A percentile compares a stretch with the other conserved stretches of the same genome.
These are phyloP conservation scores for Steromphala cineraria DNA, from an alignment of 2,888 invertebrate species.

Conservation along the genomic window DNA sequence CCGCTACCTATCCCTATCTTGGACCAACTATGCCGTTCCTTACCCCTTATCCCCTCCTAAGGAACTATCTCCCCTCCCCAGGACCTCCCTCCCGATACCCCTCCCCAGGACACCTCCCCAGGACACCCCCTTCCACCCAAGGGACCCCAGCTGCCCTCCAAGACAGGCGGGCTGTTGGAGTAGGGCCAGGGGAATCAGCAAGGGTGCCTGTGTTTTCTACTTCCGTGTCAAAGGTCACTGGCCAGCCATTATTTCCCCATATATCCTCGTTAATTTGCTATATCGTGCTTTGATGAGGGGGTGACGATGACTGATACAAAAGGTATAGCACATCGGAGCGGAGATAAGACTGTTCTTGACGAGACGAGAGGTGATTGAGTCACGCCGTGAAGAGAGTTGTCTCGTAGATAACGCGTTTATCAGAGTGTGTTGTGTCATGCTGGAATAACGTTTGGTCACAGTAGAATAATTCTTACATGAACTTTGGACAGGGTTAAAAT, in stretches of 20 bases:
- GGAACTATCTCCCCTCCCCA: no score
- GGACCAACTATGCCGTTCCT: no score
- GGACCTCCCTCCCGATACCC: no score
- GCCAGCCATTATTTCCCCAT: neutral
- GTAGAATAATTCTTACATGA: no score
- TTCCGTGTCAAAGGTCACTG: neutral
- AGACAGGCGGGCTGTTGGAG: neutral
- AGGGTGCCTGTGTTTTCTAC: neutral
- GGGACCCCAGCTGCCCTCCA: no score
- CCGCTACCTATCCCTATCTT: no score
- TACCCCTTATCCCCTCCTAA: no score
- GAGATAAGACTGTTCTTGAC: neutral
- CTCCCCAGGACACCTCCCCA: no score
- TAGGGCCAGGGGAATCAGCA: neutral
- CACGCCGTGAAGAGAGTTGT: neutral
- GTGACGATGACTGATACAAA: neutral
- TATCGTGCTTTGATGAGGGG: neutral
- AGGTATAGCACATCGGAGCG: neutral
- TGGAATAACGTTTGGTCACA: no score
- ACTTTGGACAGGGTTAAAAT: no score
- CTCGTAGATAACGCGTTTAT: neutral
- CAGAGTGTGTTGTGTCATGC: no score
- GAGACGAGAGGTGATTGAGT: neutral
- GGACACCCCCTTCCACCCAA: no score
- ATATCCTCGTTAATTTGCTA: slow-evolving; percentile 3